Evolutionary conservation across 2,888 invertebrate genomes (phyloP), one percentile per base, ranked within the genome.

Genomic region (Chaitophorus viminalis): DNA sequence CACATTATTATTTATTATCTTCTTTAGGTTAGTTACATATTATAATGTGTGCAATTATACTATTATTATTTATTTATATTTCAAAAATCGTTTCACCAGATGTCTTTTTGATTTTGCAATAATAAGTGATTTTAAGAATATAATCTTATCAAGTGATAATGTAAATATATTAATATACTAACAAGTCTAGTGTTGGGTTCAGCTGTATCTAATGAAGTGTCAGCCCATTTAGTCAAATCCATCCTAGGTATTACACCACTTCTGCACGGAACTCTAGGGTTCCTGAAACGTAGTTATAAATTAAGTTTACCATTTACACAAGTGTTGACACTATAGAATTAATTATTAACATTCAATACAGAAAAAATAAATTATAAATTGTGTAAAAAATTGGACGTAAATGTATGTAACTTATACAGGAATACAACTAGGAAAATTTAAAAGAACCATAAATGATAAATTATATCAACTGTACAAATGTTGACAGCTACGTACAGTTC

Each of bases 151-250:
- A 31, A 11, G 14, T 70, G 29, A 8, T 25, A 17, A 8, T 11
- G 17, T 74, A 36, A 65, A 46, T 14, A 46, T 65, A 54, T 87
- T 82, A 3, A 31, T 88, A 75, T 68, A 82, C 89, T 89, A 14
- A 87, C 88, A 2, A 68, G 29, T 83, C 78, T 65, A 4, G 65
- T 52, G 65, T 70, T 70, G 3, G 88, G 87, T 52, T 79, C 75
- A 2, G 81, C 65, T 9, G 89, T 87, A 79, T 65, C 89, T 39
- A 90, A 89, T 36, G 90, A 90, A 89, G 92, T 94, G 91, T 97
- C 97, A 29, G 96, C 96, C 98, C 98, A 98, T 92, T 97, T 97
- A 90, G 94, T 94, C 90, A 97, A 94, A 92, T 98, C 97, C 91
- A 98, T 95, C 89, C 95, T 94, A 25, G 98, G 97, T 89, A 98